Base-by-base conservation (phyloP, 2,888 invertebrate species). In the Diaphora mendica region DNA sequence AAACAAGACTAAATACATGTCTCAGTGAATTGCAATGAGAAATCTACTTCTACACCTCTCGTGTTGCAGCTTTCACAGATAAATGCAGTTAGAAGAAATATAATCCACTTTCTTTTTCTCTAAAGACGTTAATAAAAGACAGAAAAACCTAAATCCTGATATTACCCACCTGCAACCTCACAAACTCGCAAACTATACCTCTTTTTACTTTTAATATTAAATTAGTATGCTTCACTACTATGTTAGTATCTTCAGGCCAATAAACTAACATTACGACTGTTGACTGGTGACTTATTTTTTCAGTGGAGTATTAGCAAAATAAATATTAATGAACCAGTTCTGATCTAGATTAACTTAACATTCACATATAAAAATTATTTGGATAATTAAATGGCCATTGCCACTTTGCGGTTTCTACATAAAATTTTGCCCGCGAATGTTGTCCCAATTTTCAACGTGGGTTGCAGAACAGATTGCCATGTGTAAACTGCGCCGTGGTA, bases 371-470 rank as follows among this genome's bases (percentile, higher is more conserved):
- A 70, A 73, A n/a, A 66, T 48, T 62, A 59, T 73, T 66, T 66
- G 44, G 65, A 48, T 66, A 73, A 73, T 73, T 69, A 70, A 64
- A 70, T 35, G 64, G 64, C 48, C 44, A 33, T 70, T 62, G 44
- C 15, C 48, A 48, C 62, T 62, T 62, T 30, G 62, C 30, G 62
- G 62, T 62, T 30, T 30, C 30, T 62, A 30, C 30, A 30, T 48
- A 51, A 44, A 64, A 64, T 70, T 70, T 35, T 8, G 30, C 20
- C 30, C 9, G 23, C 62, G n/a, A 44, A 33, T 33, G 30, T 72
- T 67, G 33, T 33, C 55, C 55, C 20, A 51, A 35, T 55, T 65
- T 65, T 39, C 17, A 13, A 23, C 11, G n/a, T 33, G 23, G 20
- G 48, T 64, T 26, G 8, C n/a, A n/a, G 68, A 20, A 39, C 64